phyloP scores from a whole-genome alignment of 2,113 vertebrate genomes.

The Dasyurus viverrinus region DNA sequence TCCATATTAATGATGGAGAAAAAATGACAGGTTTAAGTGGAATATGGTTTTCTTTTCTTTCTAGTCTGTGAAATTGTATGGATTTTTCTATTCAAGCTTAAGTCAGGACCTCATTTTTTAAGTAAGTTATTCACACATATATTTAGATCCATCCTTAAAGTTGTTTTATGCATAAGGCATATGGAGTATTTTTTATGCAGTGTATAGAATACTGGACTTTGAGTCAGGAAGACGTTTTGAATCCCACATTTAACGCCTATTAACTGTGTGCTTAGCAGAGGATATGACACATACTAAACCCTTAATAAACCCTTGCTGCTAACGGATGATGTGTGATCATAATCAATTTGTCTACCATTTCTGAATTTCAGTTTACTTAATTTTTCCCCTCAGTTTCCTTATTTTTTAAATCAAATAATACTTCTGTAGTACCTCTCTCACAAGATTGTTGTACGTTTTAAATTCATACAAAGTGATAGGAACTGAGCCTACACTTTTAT shows the following conservation, averaged over 20 bases:
- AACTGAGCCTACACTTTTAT: neutral
- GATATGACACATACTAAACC: neutral
- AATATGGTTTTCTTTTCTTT: neutral
- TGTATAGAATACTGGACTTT: neutral
- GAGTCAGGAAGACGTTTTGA: neutral
- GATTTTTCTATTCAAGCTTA: neutral
- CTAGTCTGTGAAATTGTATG: neutral
- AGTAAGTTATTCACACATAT: neutral
- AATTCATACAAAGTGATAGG: neutral
- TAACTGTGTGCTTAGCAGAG: neutral
- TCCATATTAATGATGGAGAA: slow-evolving; percentile 16
- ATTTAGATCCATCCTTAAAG: neutral
- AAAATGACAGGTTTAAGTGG: neutral
- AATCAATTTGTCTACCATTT: neutral
- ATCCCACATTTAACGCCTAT: neutral
- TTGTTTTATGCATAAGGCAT: neutral
- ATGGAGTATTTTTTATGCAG: neutral
- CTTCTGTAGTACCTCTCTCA: neutral
- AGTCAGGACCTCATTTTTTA: neutral
- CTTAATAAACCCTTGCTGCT: neutral
- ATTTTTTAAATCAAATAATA: neutral
- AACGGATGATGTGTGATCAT: neutral
- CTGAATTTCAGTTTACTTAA: neutral
- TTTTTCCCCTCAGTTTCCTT: neutral
- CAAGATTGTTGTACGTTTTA: neutral